Conservation (phyloP, 2,113 vertebrate species). For the Pachyramphus minor region DNA sequence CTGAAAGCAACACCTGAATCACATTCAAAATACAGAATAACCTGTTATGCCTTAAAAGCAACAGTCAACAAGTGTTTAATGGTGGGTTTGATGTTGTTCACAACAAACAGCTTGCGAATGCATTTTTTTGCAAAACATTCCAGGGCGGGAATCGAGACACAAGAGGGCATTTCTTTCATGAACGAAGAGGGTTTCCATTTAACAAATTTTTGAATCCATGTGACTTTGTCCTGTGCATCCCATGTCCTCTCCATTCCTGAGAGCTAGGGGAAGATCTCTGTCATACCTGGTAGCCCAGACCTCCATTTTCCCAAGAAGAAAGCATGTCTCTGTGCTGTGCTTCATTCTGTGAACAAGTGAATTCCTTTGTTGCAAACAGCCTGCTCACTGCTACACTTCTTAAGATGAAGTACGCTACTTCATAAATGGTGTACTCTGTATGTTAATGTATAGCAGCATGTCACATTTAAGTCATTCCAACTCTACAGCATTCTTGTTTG, state of each 20-base stretch:
- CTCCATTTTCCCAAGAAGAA: neutral
- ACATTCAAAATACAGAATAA: neutral
- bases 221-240: neutral
- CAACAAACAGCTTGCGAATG: neutral
- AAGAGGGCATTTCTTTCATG: neutral
- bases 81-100: neutral
- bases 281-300: neutral
- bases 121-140: neutral
- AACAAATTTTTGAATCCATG: fast-evolving
- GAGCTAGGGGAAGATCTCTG: neutral
- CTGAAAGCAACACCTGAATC: neutral
- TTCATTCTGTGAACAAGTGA: fast-evolving
- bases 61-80: neutral
- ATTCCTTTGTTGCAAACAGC: neutral
- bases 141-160: neutral
- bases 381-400: neutral
- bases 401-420: fast-evolving
- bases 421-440: neutral
- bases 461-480: neutral
- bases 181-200: neutral
- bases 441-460: neutral
- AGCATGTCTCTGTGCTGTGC: fast-evolving
- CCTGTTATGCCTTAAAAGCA: neutral
- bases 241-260: neutral
- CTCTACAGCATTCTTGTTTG: neutral